Conservation (phyloP, 2,888 invertebrate genomes). For the Meliscaeva auricollis region DNA sequence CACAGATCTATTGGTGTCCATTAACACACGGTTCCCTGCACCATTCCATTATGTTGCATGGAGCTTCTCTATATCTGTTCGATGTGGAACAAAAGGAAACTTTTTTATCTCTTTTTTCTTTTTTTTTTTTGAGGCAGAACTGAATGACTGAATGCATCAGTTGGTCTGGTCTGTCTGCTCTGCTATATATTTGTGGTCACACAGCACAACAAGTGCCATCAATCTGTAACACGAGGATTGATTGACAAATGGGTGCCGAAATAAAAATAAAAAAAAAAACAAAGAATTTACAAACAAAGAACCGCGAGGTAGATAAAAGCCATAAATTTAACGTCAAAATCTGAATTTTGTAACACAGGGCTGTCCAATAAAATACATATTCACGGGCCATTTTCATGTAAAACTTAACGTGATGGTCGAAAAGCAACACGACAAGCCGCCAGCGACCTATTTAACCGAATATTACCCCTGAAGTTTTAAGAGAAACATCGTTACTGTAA, state of each 20-base stretch:
- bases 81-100: constrained; percentile 24
- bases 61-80: not conserved
- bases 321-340: constrained; percentile 63
- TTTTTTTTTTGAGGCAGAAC: constrained; percentile 2
- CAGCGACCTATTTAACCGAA: too few species aligned
- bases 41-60: constrained; percentile 9
- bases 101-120: constrained; percentile 16
- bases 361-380: not conserved
- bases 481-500: too few species aligned
- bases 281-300: constrained; percentile 41
- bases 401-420: not conserved
- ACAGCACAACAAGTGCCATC: constrained; percentile 55
- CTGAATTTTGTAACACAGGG: constrained; percentile 35
- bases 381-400: not conserved
- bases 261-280: constrained; percentile 10
- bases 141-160: constrained; percentile 40
- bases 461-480: too few species aligned
- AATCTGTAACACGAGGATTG: constrained; percentile 69
- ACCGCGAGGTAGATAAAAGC: constrained; percentile 46
- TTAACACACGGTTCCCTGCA: constrained; percentile 49
- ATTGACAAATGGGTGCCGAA: constrained; percentile 69
- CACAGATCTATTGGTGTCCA: constrained; percentile 48
- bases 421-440: too few species aligned
- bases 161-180: constrained; percentile 16
- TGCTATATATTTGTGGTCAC: constrained; percentile 38